phyloP scores from a whole-genome alignment of 1,140 invertebrate species.

The Heterodera carotae region DNA sequence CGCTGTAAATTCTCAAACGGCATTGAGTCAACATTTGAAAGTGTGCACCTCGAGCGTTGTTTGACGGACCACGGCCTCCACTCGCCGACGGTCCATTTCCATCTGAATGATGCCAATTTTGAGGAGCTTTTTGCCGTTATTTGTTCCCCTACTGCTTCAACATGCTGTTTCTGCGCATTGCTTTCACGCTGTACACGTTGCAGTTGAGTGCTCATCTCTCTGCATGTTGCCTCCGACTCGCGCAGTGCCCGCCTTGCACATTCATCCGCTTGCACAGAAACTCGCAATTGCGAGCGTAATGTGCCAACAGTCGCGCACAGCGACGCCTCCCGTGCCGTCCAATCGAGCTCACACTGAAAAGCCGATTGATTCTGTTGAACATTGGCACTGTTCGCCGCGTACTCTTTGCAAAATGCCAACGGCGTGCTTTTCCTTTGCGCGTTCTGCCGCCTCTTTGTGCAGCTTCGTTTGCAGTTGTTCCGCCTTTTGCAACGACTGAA shows the following conservation, averaged over 20 bases:
- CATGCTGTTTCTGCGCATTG: constrained; percentile 18
- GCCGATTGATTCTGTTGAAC: neutral
- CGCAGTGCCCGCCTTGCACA: constrained; percentile 1
- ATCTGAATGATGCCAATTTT: constrained; percentile 18
- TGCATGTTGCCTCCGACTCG: neutral
- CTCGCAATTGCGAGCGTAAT: constrained; percentile 4
- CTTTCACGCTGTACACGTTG: constrained; percentile 8
- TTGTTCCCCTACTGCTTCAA: constrained; percentile 28
- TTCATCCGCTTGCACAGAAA: constrained; percentile 14
- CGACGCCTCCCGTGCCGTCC: neutral
- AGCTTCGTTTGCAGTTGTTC: neutral
- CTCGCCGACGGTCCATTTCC: constrained; percentile 30
- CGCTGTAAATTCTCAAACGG: constrained; percentile 3
- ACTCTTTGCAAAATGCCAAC: neutral
- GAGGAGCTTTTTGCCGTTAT: neutral
- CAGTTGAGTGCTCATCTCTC: constrained; percentile 26
- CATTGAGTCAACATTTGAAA: neutral
- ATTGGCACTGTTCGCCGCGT: neutral
- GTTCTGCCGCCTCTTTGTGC: neutral
- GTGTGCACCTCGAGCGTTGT: constrained; percentile 23
- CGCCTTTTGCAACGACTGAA: neutral
- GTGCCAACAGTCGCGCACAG: constrained; percentile 14
- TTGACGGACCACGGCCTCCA: constrained; percentile 33
- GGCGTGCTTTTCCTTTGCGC: neutral
- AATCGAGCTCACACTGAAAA: constrained; percentile 14